Evolutionary conservation across 2,113 vertebrate species (phyloP).

Genomic region (Morone chrysops): DNA sequence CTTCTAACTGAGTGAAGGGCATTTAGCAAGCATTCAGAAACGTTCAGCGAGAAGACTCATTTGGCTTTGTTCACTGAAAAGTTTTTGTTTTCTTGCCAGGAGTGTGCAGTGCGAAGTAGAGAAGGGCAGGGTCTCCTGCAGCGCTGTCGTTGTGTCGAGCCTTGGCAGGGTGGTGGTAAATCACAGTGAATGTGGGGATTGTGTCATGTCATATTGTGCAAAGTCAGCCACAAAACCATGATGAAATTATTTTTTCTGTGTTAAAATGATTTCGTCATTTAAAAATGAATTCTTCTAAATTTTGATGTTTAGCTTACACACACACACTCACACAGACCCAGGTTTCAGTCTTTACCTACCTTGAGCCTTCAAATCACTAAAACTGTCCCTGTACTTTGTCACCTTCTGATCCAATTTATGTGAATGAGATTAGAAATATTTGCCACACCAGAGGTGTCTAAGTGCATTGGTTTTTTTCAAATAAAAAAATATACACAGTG

Average conservation of each 20-base stretch:
- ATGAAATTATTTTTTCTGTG: slow-evolving; percentile 7
- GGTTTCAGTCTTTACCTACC: slow-evolving; percentile 23
- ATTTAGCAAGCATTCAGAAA: neutral
- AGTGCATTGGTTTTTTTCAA: slow-evolving; percentile 39
- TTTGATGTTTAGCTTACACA: neutral
- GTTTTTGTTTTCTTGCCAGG: slow-evolving; percentile 30
- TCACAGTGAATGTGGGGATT: slow-evolving; percentile 13
- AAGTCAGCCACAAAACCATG: slow-evolving; percentile 17
- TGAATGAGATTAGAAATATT: slow-evolving; percentile 57
- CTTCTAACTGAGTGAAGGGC: neutral
- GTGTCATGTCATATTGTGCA: slow-evolving; percentile 47
- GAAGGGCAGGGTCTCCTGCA: slow-evolving; percentile 51
- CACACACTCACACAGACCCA: slow-evolving; percentile 3
- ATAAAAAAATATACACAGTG: slow-evolving; percentile 2
- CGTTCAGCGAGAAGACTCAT: neutral
- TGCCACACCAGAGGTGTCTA: slow-evolving; percentile 20
- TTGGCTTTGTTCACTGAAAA: slow-evolving; percentile 14
- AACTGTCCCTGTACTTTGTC: slow-evolving; percentile 32
- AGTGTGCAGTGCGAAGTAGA: slow-evolving; percentile 38
- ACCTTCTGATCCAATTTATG: slow-evolving; percentile 63
- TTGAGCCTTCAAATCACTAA: slow-evolving; percentile 16
- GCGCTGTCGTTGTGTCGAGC: neutral
- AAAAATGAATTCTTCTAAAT: slow-evolving; percentile 16
- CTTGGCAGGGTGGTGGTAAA: slow-evolving; percentile 32
- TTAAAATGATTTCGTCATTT: slow-evolving; percentile 31